Conservation (phyloP, 2,797 vertebrate species). For the Rhincodon typus region DNA sequence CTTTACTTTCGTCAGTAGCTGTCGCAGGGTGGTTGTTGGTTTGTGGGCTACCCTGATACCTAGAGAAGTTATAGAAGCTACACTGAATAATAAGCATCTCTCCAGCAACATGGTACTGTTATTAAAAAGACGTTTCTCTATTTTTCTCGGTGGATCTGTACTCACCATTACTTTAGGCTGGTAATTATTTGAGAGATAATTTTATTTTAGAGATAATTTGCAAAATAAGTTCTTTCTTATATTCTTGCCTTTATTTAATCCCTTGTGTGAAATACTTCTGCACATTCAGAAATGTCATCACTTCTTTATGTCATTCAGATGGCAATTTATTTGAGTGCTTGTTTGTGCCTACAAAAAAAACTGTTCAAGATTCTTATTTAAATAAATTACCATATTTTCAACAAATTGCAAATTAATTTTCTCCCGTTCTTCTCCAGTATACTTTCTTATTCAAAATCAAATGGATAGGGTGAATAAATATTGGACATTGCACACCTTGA, state of each 20-base stretch:
- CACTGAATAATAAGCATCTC: not conserved
- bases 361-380: not conserved
- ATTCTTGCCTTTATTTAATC: not conserved
- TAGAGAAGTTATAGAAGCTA: not conserved
- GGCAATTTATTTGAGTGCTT: too few relatives aligned
- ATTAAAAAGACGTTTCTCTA: too few relatives aligned
- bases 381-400: not conserved
- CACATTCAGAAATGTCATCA: not conserved
- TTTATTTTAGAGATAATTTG: slow-evolving; percentile 25
- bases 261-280: not conserved
- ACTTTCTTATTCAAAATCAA: not conserved
- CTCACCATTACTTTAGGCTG: not conserved
- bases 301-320: not conserved
- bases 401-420: not conserved
- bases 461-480: not conserved
- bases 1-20: too few relatives aligned
- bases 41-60: too few relatives aligned
- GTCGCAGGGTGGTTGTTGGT: too few relatives aligned
- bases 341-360: not conserved
- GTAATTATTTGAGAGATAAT: slow-evolving; percentile 15
- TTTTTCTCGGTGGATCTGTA: not conserved
- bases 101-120: not conserved
- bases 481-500: not conserved
- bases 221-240: not conserved
- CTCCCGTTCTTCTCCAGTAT: not conserved